A percentile compares a stretch with the other conserved stretches of the same genome.
phyloP scores from a whole-genome alignment of 2,888 invertebrate species.

The Bellardia bayeri region DNA sequence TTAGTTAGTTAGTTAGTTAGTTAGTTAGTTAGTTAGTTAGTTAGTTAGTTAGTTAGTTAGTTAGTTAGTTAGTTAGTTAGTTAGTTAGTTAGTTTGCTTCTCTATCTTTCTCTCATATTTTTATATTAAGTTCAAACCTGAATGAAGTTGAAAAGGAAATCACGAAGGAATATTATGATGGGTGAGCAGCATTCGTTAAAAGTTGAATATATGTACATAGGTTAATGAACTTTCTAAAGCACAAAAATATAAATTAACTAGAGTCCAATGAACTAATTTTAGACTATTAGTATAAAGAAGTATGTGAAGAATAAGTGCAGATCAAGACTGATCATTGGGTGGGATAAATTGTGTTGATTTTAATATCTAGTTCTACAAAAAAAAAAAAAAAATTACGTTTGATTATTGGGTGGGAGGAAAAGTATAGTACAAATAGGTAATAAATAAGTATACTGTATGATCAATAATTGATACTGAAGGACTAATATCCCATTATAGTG shows the following conservation, averaged over 20 bases:
- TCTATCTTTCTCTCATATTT: neutral
- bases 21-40: too few relatives aligned
- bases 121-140: too few relatives aligned
- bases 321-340: neutral
- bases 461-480: too few relatives aligned
- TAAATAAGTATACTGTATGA: too few relatives aligned
- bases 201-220: neutral
- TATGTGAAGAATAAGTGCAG: neutral
- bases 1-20: too few relatives aligned
- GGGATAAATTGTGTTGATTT: neutral
- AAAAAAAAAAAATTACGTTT: too few relatives aligned
- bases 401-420: too few relatives aligned
- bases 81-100: neutral
- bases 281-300: neutral
- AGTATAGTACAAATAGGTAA: too few relatives aligned
- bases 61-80: too few relatives aligned
- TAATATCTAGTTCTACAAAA: too few relatives aligned
- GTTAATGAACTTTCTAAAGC: conserved; percentile 4
- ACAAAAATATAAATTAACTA: neutral
- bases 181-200: conserved; percentile 18
- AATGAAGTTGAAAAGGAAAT: conserved; percentile 28
- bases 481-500: too few relatives aligned
- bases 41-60: too few relatives aligned
- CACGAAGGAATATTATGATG: conserved; percentile 35
- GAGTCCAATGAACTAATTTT: conserved; percentile 12